Evolutionary conservation across 2,797 vertebrate species (phyloP).

Genomic region (Lycodopsis pacificus): DNA sequence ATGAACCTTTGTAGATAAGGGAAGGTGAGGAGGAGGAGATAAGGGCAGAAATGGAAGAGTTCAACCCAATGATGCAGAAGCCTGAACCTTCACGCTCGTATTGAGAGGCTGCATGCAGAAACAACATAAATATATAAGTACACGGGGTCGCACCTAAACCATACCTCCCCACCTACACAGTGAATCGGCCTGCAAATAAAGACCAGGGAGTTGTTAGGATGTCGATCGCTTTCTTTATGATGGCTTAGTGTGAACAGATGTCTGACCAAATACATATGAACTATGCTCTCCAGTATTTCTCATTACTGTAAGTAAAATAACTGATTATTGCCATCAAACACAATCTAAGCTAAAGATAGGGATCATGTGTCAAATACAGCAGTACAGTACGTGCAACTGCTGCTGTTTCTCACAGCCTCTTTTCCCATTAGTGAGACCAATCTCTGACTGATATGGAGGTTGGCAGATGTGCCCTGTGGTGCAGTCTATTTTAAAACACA

Average conservation of each 20-base stretch:
- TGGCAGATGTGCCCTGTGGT: slow-evolving; percentile 65
- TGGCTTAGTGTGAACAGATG: slow-evolving; percentile 10
- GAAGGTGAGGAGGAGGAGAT: slow-evolving; percentile 36
- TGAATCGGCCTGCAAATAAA: slow-evolving; percentile 21
- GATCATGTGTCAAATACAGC: slow-evolving; percentile 28
- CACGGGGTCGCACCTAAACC: slow-evolving; percentile 37
- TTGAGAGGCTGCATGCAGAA: slow-evolving; percentile 52
- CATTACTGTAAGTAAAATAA: slow-evolving; percentile 3
- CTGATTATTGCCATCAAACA: slow-evolving; percentile 13
- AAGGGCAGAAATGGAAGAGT: slow-evolving; percentile 31
- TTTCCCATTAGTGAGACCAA: slow-evolving; percentile 46
- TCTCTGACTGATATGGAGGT: slow-evolving; percentile 68
- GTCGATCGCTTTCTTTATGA: slow-evolving; percentile 3
- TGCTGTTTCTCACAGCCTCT: slow-evolving; percentile 40
- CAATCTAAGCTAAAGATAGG: slow-evolving; percentile 4
- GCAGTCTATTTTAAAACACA: slow-evolving; percentile 76
- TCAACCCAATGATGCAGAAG: slow-evolving; percentile 47
- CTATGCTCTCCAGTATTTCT: slow-evolving; percentile 23
- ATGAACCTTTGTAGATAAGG: slow-evolving; percentile 50
- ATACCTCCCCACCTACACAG: slow-evolving; percentile 33
- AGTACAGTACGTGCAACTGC: slow-evolving; percentile 54
- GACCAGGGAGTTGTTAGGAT: slow-evolving; percentile 13
- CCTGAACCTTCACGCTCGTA: slow-evolving; percentile 53
- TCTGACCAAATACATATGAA: slow-evolving; percentile 3
- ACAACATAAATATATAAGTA: slow-evolving; percentile 32